These are phyloP conservation scores for Cephus spinipes DNA, from an alignment of 2,888 invertebrate species.

Conservation along the genomic window DNA sequence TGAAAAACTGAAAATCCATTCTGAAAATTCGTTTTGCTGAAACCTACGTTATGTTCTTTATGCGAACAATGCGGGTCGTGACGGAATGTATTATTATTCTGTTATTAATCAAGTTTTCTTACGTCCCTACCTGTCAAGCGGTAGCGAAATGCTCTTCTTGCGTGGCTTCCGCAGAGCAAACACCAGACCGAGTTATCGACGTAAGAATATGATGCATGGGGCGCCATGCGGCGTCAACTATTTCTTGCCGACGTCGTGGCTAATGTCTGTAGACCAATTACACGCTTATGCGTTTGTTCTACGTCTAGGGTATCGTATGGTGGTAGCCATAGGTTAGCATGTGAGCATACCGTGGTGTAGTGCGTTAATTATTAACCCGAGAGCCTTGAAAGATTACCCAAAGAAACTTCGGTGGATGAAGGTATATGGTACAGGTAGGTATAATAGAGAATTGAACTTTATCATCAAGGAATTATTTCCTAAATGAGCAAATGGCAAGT, in stretches of 20 bases:
- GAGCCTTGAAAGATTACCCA: conserved; percentile 10
- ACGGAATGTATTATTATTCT: conserved; percentile 55
- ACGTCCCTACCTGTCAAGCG: conserved; percentile 41
- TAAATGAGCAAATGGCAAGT: background rate
- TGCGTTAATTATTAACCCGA: conserved; percentile 18
- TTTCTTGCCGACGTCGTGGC: conserved; percentile 35
- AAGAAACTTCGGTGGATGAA: background rate
- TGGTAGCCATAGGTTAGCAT: background rate
- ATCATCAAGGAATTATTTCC: background rate
- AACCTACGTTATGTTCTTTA: background rate
- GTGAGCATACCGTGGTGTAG: conserved; percentile 13
- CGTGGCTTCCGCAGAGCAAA: conserved; percentile 32
- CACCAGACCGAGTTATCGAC: conserved; percentile 44
- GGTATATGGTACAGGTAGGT: background rate
- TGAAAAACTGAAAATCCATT: background rate
- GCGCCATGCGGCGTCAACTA: conserved; percentile 45
- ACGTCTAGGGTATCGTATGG: background rate
- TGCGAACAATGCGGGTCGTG: background rate
- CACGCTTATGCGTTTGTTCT: conserved; percentile 22
- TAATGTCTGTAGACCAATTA: conserved; percentile 42
- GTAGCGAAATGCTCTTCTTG: conserved; percentile 52
- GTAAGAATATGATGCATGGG: conserved; percentile 49
- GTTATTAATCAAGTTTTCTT: conserved; percentile 63
- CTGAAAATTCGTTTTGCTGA: background rate
- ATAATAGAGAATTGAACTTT: background rate